phyloP scores from a whole-genome alignment of 1,140 invertebrate genomes.

The Reticulitermes speratus region DNA sequence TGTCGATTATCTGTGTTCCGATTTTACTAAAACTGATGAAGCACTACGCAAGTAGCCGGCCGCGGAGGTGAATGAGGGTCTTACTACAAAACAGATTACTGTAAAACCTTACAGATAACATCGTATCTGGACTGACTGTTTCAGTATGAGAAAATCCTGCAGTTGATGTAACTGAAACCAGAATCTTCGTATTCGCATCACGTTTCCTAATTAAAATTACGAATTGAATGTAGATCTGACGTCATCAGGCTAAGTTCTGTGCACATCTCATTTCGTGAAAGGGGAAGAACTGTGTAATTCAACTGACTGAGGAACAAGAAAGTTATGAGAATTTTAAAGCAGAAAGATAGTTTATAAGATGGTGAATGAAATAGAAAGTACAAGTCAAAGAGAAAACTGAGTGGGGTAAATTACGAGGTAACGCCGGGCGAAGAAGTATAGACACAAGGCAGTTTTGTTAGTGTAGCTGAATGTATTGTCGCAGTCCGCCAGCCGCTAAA shows the following conservation, averaged over 20 bases:
- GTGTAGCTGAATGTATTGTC: too few species aligned
- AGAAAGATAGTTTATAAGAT: too few species aligned
- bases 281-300: neutral
- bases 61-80: neutral
- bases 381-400: too few species aligned
- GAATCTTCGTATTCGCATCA: neutral
- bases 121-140: neutral
- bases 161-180: neutral
- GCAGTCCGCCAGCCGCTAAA: too few species aligned
- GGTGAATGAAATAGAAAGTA: too few species aligned
- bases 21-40: neutral
- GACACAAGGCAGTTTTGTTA: too few species aligned
- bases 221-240: neutral
- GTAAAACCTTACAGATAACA: neutral
- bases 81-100: neutral
- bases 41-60: neutral
- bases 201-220: neutral
- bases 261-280: neutral
- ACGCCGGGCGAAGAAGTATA: too few species aligned
- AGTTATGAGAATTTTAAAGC: too few species aligned
- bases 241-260: neutral
- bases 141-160: too few species aligned
- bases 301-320: too few species aligned
- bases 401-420: too few species aligned
- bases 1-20: neutral